Evolutionary conservation across 1,140 invertebrate genomes (phyloP), one percentile per base, ranked within the genome.

Genomic region (Psilanteris sp.): DNA sequence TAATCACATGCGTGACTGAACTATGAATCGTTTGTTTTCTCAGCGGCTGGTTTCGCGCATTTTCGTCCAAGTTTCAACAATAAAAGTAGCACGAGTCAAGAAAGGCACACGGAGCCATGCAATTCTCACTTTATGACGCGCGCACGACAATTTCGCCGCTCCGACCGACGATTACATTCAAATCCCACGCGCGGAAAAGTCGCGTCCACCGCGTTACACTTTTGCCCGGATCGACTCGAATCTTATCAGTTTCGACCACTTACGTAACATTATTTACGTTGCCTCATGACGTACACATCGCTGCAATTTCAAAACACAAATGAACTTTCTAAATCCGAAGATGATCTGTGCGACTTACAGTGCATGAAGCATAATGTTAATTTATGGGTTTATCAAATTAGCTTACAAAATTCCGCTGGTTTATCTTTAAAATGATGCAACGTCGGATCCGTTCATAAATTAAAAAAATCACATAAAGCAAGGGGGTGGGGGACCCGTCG

Each of bases 1-100:
- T 34, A 73, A 73, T 64, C 52, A 9, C 37, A 52, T 66, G 43
- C 70, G 59, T 73, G 70, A 73, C 70, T 52, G 36, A 55, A 54
- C 54, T 71, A 37, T 43, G 54, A 55, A 50, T 54, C 46, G 55
- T 62, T 75, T 46, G 52, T 64, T 50, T 50, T 48, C 54, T 57
- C 64, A 41, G 9, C 50, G 10, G 4, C 4, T 22, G 2, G 13
- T 55, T 55, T 16, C 48, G 15, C 37, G 20, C 8, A 61, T 61
- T 61, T 61, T 61, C 32, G 43, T 61, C 11, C 13, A 48, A 14
- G 27, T 36, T 59, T 59, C 55, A 46, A 26, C 55, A 59, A 26
- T 29, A 26, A 11, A 46, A 44, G 29, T 64, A 22, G 37, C 44
- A 64, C 57, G 29, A 37, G 16, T 22, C 22, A 44, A 48, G 20